Evolutionary conservation across 2,888 invertebrate species (phyloP).

Genomic region (Pardosa pseudoannulata): DNA sequence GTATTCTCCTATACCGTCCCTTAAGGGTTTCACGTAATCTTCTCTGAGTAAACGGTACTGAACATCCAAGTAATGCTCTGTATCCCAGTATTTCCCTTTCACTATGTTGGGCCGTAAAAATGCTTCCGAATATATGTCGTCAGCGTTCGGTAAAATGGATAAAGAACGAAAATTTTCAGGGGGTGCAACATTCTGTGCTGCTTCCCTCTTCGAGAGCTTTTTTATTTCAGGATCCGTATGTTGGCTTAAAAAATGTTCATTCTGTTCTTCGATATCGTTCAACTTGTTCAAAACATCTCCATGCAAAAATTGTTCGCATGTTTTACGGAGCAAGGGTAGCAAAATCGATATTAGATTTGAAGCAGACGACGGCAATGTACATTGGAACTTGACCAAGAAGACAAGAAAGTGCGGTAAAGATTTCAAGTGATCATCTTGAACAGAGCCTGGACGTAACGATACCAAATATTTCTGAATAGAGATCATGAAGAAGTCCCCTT

Average conservation of each 20-base stretch:
- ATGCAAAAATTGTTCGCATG: conserved; percentile 5
- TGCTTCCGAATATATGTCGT: conserved; percentile 2
- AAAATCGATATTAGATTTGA: conserved; percentile 34
- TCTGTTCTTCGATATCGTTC: conserved; percentile 39
- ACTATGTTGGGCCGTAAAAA: conserved; percentile 82
- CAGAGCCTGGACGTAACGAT: conserved; percentile 21
- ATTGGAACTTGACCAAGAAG: conserved; percentile 44
- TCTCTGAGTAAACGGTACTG: conserved; percentile 88
- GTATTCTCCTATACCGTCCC: conserved; percentile 83
- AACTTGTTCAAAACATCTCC: conserved; percentile 17
- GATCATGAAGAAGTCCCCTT: conserved; percentile 5
- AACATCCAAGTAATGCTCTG: conserved; percentile 86
- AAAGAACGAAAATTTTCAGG: conserved; percentile 60
- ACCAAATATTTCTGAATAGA: conserved; percentile 29
- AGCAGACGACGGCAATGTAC: conserved; percentile 34
- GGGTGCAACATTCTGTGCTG: conserved; percentile 32
- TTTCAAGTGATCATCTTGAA: not conserved
- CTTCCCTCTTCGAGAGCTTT: conserved; percentile 33
- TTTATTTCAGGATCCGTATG: conserved; percentile 6
- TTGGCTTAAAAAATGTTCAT: conserved; percentile 13
- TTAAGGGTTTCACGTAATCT: conserved; percentile 86
- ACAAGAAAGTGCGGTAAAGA: conserved; percentile 35
- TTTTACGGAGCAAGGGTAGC: conserved; percentile 32
- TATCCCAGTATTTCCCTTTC: conserved; percentile 82
- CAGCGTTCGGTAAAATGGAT: conserved; percentile 44